Percentiles rank a stretch among this genome's conserved stretches.
Conservation (phyloP, 1,140 invertebrate genomes). For the Drosophila kepulauana region DNA sequence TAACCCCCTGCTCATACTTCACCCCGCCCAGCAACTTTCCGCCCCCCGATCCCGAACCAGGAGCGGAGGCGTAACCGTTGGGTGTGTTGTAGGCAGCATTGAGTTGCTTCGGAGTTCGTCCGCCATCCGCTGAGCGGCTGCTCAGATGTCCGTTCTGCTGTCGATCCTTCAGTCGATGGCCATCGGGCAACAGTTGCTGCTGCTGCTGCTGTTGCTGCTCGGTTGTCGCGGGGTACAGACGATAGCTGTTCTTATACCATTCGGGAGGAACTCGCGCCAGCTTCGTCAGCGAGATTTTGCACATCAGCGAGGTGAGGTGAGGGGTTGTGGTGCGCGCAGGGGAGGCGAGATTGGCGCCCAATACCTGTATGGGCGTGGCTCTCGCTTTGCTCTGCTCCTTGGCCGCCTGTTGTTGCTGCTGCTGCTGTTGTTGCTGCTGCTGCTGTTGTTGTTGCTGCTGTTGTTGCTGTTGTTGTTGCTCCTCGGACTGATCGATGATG, state of each 20-base stretch:
- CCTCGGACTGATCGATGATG: constrained; percentile 80
- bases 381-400: constrained; percentile 54
- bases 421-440: constrained; percentile 53
- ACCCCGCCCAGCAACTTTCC: constrained; percentile 29
- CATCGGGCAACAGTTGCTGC: constrained; percentile 21
- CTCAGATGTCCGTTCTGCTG: constrained; percentile 74
- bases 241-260: constrained; percentile 63
- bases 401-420: constrained; percentile 47
- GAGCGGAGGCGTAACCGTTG: constrained; percentile 58
- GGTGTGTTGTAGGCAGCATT: constrained; percentile 41
- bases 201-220: constrained; percentile 28
- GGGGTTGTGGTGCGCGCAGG: constrained; percentile 67
- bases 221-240: constrained; percentile 27
- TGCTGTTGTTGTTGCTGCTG: constrained; percentile 58
- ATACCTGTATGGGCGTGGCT: constrained; percentile 63
- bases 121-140: constrained; percentile 57
- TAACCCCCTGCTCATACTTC: constrained; percentile 77
- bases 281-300: constrained; percentile 80
- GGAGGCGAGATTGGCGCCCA: constrained; percentile 61
- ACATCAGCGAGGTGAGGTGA: constrained; percentile 72
- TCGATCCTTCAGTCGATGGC: constrained; percentile 45
- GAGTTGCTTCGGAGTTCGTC: constrained; percentile 50
- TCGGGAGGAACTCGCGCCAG: constrained; percentile 63
- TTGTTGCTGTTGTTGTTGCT: constrained; percentile 57
- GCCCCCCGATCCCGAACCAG: background rate